Evolutionary conservation across 2,888 invertebrate species (phyloP), one percentile per base, ranked within the genome.

Genomic region (Scelioninae gen. 1): DNA sequence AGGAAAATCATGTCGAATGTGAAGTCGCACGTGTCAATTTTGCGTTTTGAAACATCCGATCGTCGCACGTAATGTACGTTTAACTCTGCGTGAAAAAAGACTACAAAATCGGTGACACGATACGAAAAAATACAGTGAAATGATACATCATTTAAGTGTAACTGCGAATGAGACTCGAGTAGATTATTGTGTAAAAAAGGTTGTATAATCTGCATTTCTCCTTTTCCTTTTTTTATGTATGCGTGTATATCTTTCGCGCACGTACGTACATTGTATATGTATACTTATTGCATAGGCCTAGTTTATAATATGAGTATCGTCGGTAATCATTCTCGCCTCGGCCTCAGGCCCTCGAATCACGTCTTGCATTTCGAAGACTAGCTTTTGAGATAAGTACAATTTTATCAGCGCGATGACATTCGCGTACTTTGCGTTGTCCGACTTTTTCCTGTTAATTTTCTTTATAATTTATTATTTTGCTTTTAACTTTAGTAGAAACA

Each of bases 281-380:
- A 62, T 78, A 51, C 65, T 78, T 82, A 82, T 78, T 82, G 82
- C 78, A 55, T 74, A 78, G 65, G 66, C 63, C 75, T 76, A 82
- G 58, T 68, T 65, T 76, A 74, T 68, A 72, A 69, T 66, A 66
- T 78, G 68, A 78, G 63, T 82, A 76, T 76, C 71, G 47, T 77
- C 68, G 55, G 69, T 78, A 65, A 49, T 74, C 45, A 58, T 83
- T 83, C 45, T 72, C 65, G 47, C 58, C 65, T 66, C 49, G 49
- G 55, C 55, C 58, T 60, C 60, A 55, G 79, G 69, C 68, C 72
- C 58, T 63, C 43, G 29, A 69, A 58, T 51, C 47, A 62, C 43
- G 16, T 74, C 10, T 75, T 69, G 38, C 55, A 10, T 63, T 76
- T 60, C n/a, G 34, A 43, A 38, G 7, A 32, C 29, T 63, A 60